Base-by-base conservation (phyloP, 2,797 vertebrate genomes). In the Pseudomugil gertrudae region DNA sequence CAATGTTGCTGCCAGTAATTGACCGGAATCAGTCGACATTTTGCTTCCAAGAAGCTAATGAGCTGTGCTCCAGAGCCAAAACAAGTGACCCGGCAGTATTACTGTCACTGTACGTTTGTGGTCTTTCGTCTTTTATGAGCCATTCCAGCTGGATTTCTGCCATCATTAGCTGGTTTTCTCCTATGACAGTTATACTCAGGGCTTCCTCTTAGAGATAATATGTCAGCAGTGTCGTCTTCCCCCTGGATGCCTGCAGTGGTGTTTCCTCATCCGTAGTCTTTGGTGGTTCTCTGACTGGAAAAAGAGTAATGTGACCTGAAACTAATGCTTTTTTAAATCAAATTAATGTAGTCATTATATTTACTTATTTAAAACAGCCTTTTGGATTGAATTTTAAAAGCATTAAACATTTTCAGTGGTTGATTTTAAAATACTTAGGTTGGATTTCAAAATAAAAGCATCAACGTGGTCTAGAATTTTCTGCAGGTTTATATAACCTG, bases 31-130 rank as follows among this genome's bases (percentile, higher is more conserved):
- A 57, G 29, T 33, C 62, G 53, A 71, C 50, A 36, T 45, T 45
- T 63, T 57, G 54, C 50, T 52, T 72, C 23, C 47, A 38, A 26
- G 38, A 65, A 70, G 30, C 51, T 79, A 64, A 75, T 81, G 67
- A 74, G 66, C 67, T 65, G 66, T 23, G 33, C 63, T 69, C 56
- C 47, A 5, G 1, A 76, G 40, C 40, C 63, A 55, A 57, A 78
- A 62, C 61, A 54, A 47, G 71, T 63, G 76, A 62, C 56, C 65
- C 58, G 33, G 63, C 40, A 61, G 11, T 51, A 21, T 58, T 61
- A 48, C 66, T 56, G 68, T 71, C 60, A 50, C 45, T 62, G 52
- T 63, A 32, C 57, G 67, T 54, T 71, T 33, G 53, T 58, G 26
- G 40, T 70, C 47, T 74, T 80, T 72, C 59, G 30, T 69, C 48